A percentile compares a stretch with the other conserved stretches of the same genome.
These are phyloP conservation scores for Ornithoptera priamus DNA, from an alignment of 2,888 invertebrate genomes.

Conservation along the genomic window DNA sequence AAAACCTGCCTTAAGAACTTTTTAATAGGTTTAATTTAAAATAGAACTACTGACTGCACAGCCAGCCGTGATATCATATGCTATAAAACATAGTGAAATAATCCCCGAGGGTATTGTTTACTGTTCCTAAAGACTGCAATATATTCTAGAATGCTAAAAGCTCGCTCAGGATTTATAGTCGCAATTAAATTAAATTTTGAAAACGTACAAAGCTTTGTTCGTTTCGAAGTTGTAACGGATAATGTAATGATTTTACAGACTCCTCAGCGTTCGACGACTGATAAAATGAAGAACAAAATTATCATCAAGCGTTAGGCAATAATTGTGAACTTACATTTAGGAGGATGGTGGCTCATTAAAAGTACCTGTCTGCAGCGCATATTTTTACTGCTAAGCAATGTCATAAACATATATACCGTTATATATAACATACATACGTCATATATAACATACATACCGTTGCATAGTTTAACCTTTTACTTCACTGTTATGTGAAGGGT, in stretches of 20 bases:
- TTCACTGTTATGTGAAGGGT: too few species aligned
- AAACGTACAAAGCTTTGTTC: slow-evolving; percentile 3
- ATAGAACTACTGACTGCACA: slow-evolving; percentile 4
- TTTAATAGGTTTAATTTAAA: background rate
- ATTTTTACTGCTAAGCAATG: too few species aligned
- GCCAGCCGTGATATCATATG: slow-evolving; percentile 8
- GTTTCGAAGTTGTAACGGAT: slow-evolving; percentile 5
- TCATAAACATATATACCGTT: too few species aligned
- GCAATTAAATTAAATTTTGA: slow-evolving; percentile 2
- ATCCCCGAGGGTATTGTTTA: slow-evolving; percentile 33
- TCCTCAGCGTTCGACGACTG: background rate
- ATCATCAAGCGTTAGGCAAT: slow-evolving; percentile 5
- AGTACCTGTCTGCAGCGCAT: too few species aligned
- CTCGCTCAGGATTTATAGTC: slow-evolving; percentile 18
- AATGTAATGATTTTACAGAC: background rate
- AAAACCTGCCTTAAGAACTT: background rate
- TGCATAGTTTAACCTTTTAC: too few species aligned
- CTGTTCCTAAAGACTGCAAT: slow-evolving; percentile 27
- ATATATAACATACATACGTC: too few species aligned
- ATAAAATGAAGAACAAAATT: slow-evolving; percentile 7
- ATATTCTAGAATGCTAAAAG: slow-evolving; percentile 25
- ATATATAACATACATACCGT: too few species aligned
- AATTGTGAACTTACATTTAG: background rate
- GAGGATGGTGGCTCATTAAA: too few species aligned
- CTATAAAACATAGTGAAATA: slow-evolving; percentile 35